Evolutionary conservation across 2,113 vertebrate species (phyloP), one percentile per base, ranked within the genome.

Genomic region (Fulmarus glacialis): DNA sequence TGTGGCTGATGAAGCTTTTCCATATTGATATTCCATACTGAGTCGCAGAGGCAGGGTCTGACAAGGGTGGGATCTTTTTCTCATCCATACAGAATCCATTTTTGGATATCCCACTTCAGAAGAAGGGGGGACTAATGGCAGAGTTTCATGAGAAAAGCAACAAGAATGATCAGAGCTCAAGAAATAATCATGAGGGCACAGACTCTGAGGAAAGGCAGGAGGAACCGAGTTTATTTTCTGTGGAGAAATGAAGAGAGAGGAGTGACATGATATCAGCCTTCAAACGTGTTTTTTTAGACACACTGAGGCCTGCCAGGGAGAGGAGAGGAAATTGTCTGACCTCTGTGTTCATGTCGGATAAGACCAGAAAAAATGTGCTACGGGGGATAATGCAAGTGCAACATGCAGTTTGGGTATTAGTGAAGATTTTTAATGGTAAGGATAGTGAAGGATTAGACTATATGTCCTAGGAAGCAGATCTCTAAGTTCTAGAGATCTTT

Each of bases 271-370:
- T 87, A 30, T 77, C 70, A 94, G 53, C 40, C 48, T 90, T 95
- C 66, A 87, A 82, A 85, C 0, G 12, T 53, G 36, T 2, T 67
- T 93, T 79, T 87, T 79, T 30, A 75, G 93, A 80, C 36, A 56
- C 56, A 77, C 72, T 0, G 9, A 71, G 84, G 60, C 43, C 53
- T 90, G 82, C 53, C 90, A 88, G 66, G 34, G 53, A 85, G 52
- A 85, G 58, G 40, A 42, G 53, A 93, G 96, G 95, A 96, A 97
- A 80, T 42, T 59, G 29, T 75, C 52, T 95, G 92, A 80, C 78
- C 74, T 85, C 48, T 64, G 19, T 85, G 78, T 77, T 90, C 40
- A 29, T 29, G 24, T 68, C 0, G 1, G 90, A 87, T 94, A 96
- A 85, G 45, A 82, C 66, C 66, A 91, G 60, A 82, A 90, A 71